Conservation (phyloP, 2,797 vertebrate genomes). For the Sebastes trivittatus region DNA sequence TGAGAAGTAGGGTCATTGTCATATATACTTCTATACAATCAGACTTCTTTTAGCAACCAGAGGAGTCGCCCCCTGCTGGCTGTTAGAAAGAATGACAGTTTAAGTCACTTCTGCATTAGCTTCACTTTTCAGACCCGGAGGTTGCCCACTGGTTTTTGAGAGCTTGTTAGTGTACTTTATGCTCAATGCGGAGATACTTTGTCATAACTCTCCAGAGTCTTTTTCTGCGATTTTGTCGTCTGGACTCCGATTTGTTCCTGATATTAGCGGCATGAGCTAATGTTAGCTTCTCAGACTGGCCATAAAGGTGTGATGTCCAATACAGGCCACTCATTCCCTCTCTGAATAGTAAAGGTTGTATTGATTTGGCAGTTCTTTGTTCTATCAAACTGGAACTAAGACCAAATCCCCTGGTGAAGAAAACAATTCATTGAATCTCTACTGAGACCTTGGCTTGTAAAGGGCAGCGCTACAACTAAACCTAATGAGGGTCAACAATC, state of each 20-base stretch:
- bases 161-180: neutral
- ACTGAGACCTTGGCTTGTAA: neutral
- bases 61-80: no score
- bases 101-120: no score
- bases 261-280: neutral
- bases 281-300: neutral
- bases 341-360: neutral
- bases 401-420: neutral
- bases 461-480: neutral
- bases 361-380: neutral
- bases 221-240: neutral
- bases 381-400: neutral
- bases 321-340: neutral
- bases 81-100: accelerated
- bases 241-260: neutral
- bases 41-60: no score
- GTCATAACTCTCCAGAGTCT: neutral
- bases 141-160: no score
- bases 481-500: constrained; percentile 13
- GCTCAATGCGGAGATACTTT: neutral
- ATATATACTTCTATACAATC: no score
- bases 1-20: no score
- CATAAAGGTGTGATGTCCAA: neutral
- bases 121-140: no score
- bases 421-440: neutral